These are phyloP conservation scores for Acomys russatus DNA, from an alignment of 2,797 vertebrate species.

Conservation along the genomic window DNA sequence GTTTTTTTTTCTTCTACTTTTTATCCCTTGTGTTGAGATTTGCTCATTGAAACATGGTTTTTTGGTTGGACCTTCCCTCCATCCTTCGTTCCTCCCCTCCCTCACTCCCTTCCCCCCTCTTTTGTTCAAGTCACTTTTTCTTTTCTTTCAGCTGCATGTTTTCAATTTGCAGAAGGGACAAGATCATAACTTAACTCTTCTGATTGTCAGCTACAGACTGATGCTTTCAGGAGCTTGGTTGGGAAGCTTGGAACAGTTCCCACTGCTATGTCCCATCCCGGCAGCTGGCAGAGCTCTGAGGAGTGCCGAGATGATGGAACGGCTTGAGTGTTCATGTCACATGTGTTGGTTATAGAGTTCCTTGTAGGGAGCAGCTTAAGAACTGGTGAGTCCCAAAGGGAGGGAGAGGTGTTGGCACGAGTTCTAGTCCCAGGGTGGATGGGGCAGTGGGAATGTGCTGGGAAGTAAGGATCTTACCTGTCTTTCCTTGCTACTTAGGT, in stretches of 20 bases:
- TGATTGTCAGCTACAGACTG: background rate
- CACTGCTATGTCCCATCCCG: background rate
- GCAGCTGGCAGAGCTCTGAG: background rate
- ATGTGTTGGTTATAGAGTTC: background rate
- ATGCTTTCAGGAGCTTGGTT: background rate
- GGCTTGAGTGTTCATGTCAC: background rate
- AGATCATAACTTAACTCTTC: background rate
- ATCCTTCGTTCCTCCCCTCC: too few relatives aligned
- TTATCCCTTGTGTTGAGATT: background rate
- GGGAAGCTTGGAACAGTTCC: background rate
- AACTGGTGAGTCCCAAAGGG: background rate
- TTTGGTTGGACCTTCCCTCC: background rate
- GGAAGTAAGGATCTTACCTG: background rate
- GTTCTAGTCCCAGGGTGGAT: background rate
- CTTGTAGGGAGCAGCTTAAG: too few relatives aligned
- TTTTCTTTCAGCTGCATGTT: background rate
- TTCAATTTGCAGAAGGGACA: background rate
- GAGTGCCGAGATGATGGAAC: background rate
- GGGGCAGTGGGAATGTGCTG: background rate
- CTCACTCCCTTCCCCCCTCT: fast-evolving
- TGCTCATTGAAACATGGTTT: background rate
- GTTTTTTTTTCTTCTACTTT: background rate
- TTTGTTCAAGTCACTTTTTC: background rate
- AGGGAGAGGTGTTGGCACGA: background rate
- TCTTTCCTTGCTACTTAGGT: background rate